Percentiles rank a stretch among this genome's conserved stretches.
phyloP scores from a whole-genome alignment of 2,797 vertebrate species.

The Crocidura indochinensis region DNA sequence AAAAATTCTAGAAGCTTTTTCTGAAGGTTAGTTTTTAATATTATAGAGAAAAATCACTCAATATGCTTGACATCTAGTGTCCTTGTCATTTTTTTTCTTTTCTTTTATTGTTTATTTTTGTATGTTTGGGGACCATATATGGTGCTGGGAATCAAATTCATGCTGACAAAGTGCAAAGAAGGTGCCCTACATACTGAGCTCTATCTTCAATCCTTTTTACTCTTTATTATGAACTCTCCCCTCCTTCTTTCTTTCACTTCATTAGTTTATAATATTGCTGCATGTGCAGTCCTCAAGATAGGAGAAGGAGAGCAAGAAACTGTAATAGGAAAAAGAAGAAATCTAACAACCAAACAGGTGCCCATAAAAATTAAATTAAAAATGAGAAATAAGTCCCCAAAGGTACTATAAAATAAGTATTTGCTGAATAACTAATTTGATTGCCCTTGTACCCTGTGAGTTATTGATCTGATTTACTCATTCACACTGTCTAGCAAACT shows the following conservation, averaged over 20 bases:
- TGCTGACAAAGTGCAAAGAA: too few species aligned
- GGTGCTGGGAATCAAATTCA: too few species aligned
- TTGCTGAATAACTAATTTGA: slow-evolving; percentile 75
- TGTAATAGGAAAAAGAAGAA: slow-evolving; percentile 41
- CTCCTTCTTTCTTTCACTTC: neutral
- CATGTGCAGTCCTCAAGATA: slow-evolving; percentile 43
- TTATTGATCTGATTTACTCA: slow-evolving; percentile 67
- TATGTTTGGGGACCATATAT: too few species aligned
- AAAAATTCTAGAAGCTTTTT: neutral
- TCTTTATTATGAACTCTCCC: neutral
- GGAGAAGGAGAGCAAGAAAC: neutral
- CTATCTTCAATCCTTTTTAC: too few species aligned
- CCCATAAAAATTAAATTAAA: slow-evolving; percentile 74
- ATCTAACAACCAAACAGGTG: slow-evolving; percentile 66
- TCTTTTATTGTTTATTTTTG: too few species aligned
- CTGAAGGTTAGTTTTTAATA: neutral
- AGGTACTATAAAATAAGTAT: slow-evolving; percentile 24
- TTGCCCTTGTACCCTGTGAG: slow-evolving; percentile 52
- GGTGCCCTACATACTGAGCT: too few species aligned
- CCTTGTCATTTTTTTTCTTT: neutral
- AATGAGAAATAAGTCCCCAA: slow-evolving; percentile 69
- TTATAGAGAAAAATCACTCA: neutral
- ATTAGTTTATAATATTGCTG: slow-evolving; percentile 60
- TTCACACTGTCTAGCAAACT: slow-evolving; percentile 30
- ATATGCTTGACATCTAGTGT: slow-evolving; percentile 26